Percentiles rank a stretch among this genome's conserved stretches.
phyloP scores from a whole-genome alignment of 2,888 invertebrate genomes.

The Drosophila borborema region DNA sequence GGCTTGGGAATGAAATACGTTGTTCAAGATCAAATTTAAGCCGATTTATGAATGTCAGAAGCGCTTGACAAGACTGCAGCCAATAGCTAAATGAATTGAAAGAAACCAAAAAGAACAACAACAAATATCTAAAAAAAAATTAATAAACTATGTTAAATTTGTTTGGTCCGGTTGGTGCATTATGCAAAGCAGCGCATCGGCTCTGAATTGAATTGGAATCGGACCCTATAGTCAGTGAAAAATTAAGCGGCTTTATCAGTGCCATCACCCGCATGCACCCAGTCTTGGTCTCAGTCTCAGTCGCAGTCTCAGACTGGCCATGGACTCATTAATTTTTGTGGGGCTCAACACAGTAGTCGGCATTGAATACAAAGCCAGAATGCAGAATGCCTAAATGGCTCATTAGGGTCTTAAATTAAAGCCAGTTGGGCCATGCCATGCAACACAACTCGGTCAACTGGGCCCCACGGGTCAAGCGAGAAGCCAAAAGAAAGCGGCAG shows the following conservation, averaged over 20 bases:
- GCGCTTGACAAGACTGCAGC: conserved; percentile 41
- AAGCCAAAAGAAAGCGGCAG: conserved; percentile 56
- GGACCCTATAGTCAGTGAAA: conserved; percentile 64
- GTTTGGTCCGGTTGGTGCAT: conserved; percentile 53
- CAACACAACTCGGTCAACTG: conserved; percentile 73
- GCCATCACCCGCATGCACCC: conserved; percentile 72
- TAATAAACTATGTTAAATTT: conserved; percentile 71
- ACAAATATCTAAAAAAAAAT: conserved; percentile 62
- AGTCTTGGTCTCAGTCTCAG: conserved; percentile 17
- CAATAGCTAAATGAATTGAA: conserved; percentile 20
- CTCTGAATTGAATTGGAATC: conserved; percentile 20
- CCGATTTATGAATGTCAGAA: conserved; percentile 75
- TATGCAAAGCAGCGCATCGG: conserved; percentile 68
- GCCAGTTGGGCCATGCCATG: conserved; percentile 53
- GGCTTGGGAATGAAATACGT: conserved; percentile 31
- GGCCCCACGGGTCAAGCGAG: conserved; percentile 56
- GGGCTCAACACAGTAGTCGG: conserved; percentile 72
- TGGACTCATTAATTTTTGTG: conserved; percentile 75
- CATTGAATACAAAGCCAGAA: conserved; percentile 76
- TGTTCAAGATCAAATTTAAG: conserved; percentile 74
- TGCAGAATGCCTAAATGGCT: conserved; percentile 78
- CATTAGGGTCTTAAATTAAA: conserved; percentile 80
- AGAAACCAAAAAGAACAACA: conserved; percentile 6
- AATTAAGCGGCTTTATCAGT: conserved; percentile 80
- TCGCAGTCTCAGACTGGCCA: conserved; percentile 52